phyloP scores from a whole-genome alignment of 2,113 vertebrate species.

The Rhinolophus ferrumequinum region DNA sequence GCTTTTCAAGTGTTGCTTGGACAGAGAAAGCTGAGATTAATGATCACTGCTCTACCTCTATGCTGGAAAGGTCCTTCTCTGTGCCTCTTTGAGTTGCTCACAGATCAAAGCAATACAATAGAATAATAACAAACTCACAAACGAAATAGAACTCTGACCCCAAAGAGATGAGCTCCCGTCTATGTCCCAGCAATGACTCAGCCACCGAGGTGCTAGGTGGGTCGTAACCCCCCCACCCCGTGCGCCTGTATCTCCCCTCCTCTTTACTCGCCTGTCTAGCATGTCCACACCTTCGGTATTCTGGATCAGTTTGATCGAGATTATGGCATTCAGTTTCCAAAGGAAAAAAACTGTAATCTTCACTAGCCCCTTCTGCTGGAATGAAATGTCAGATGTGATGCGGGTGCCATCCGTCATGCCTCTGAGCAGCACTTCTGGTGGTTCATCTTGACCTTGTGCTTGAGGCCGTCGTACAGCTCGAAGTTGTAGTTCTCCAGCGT shows the following conservation, averaged over 20 bases:
- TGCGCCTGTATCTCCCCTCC: slow-evolving; percentile 46
- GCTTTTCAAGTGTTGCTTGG: slow-evolving; percentile 76
- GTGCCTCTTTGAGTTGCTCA: slow-evolving; percentile 71
- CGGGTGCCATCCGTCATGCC: slow-evolving; percentile 87
- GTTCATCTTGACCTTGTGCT: slow-evolving; percentile 99
- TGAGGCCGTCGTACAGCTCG: slow-evolving; percentile 97
- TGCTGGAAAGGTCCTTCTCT: slow-evolving; percentile 69
- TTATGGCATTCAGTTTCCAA: slow-evolving; percentile 87
- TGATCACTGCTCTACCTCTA: slow-evolving; percentile 60
- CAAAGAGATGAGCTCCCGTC: slow-evolving; percentile 67
- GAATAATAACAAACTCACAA: slow-evolving; percentile 68
- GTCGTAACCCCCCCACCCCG: fast-evolving
- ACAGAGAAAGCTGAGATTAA: slow-evolving; percentile 76
- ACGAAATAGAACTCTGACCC: slow-evolving; percentile 71
- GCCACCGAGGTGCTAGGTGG: background rate
- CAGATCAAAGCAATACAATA: slow-evolving; percentile 78
- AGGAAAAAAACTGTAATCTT: slow-evolving; percentile 75
- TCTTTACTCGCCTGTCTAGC: slow-evolving; percentile 26
- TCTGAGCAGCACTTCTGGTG: slow-evolving; percentile 99
- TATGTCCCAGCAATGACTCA: background rate
- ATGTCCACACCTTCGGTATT: slow-evolving; percentile 67
- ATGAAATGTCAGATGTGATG: slow-evolving; percentile 72
- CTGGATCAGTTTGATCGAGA: slow-evolving; percentile 62
- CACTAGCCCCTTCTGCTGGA: slow-evolving; percentile 78
- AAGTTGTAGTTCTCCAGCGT: slow-evolving; percentile 99